A percentile compares a stretch with the other conserved stretches of the same genome.
These are phyloP conservation scores for Zaprionus taronus DNA, from an alignment of 1,140 invertebrate genomes.

Conservation along the genomic window DNA sequence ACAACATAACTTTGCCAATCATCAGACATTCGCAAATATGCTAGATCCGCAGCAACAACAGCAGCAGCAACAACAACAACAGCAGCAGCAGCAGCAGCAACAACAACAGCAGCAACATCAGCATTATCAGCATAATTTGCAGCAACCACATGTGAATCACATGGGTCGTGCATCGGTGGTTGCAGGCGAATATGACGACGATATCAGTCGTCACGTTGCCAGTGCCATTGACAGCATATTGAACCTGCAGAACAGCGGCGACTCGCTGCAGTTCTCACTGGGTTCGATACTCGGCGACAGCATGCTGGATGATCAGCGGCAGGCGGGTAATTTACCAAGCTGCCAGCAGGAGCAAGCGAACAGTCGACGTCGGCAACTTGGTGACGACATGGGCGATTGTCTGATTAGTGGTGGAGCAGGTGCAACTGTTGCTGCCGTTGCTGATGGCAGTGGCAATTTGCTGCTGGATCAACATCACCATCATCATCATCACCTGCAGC, in stretches of 20 bases:
- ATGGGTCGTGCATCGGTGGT: constrained; percentile 49
- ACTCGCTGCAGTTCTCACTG: constrained; percentile 79
- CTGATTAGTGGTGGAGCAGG: constrained; percentile 74
- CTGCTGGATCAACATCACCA: constrained; percentile 68
- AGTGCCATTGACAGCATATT: constrained; percentile 92
- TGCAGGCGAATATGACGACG: constrained; percentile 85
- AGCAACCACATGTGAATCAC: constrained; percentile 68
- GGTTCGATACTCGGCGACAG: constrained; percentile 80
- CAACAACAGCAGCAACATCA: constrained; percentile 47
- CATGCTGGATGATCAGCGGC: constrained; percentile 75
- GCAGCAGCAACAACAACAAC: constrained; percentile 58
- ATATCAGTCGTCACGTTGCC: constrained; percentile 91
- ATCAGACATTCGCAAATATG: constrained; percentile 61
- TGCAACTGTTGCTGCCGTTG: constrained; percentile 52
- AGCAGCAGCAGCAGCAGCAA: constrained; percentile 62
- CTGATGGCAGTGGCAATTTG: constrained; percentile 57
- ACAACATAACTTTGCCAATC: constrained; percentile 64
- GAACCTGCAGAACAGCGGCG: constrained; percentile 87
- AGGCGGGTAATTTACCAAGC: constrained; percentile 61
- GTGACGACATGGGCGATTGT: constrained; percentile 82
- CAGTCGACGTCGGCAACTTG: constrained; percentile 64
- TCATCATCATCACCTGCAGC: constrained; percentile 61
- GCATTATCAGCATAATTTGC: constrained; percentile 60
- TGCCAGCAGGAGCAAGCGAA: constrained; percentile 71
- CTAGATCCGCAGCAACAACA: constrained; percentile 64